Conservation (phyloP, 37 sponge, comb jelly and placozoan genomes). For the Amphimedon queenslandica region DNA sequence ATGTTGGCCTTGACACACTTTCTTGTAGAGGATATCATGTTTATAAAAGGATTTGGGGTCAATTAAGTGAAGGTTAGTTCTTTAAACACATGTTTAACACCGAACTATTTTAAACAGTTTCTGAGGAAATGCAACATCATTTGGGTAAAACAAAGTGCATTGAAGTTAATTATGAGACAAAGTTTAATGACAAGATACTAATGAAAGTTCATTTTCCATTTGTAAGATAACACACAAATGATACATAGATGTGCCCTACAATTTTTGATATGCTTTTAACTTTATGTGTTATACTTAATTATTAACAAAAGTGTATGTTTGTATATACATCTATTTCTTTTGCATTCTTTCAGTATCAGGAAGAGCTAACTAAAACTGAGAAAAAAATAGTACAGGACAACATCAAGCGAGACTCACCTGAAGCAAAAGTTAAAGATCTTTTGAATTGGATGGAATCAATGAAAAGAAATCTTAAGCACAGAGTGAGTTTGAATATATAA, state of each 20-base stretch:
- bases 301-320: too few species aligned
- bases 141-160: slow-evolving; percentile 36
- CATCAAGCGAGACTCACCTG: neutral
- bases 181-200: slow-evolving; percentile 5
- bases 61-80: too few species aligned
- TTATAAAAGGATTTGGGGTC: too few species aligned
- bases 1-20: too few species aligned
- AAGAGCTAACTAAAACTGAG: neutral
- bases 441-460: neutral
- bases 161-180: slow-evolving; percentile 43
- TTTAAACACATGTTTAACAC: too few species aligned
- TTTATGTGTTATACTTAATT: too few species aligned
- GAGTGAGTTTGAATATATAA: too few species aligned
- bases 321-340: neutral
- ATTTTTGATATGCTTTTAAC: too few species aligned
- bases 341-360: neutral
- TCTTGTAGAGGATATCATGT: too few species aligned
- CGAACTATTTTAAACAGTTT: too few species aligned
- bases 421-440: slow-evolving; percentile 6
- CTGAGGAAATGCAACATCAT: too few species aligned
- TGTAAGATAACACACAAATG: neutral
- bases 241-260: too few species aligned
- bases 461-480: neutral
- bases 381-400: neutral
- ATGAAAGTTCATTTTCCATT: slow-evolving; percentile 37